Conservation (phyloP, 2,888 invertebrate genomes). For the Lepidonotus clava region DNA sequence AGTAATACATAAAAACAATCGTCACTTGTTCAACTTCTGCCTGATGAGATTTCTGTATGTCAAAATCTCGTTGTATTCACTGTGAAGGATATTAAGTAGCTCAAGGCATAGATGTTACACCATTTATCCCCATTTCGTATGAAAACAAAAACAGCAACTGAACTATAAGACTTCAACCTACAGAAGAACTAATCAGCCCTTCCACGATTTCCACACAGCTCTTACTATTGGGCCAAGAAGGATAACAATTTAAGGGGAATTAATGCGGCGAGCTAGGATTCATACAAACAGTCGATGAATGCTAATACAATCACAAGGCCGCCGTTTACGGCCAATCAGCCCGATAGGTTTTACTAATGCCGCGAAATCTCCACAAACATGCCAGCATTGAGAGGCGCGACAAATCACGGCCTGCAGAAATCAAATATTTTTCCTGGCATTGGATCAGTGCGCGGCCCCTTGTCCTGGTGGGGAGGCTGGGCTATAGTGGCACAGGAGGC, state of each 20-base stretch:
- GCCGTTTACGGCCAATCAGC: neutral
- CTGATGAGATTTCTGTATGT: too few species aligned
- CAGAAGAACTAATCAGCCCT: too few species aligned
- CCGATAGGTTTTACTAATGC: slow-evolving; percentile 19
- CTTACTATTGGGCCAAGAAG: neutral
- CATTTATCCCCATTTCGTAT: too few species aligned
- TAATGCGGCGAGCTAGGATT: neutral
- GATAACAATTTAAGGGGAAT: slow-evolving; percentile 11
- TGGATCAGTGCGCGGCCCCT: neutral
- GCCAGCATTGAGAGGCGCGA: neutral
- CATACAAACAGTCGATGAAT: neutral
- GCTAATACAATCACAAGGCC: neutral
- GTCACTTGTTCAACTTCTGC: too few species aligned
- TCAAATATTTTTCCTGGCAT: neutral
- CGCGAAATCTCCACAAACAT: slow-evolving; percentile 22
- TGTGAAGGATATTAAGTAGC: too few species aligned
- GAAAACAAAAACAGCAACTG: too few species aligned
- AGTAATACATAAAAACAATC: too few species aligned
- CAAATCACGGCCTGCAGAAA: neutral
- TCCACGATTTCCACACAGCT: too few species aligned
- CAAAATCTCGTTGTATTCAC: too few species aligned
- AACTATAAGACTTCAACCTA: too few species aligned
- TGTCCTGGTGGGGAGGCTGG: neutral
- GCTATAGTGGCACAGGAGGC: neutral
- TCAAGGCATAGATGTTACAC: too few species aligned